Evolutionary conservation across 2,113 vertebrate species (phyloP).

Genomic region (Electrona antarctica): DNA sequence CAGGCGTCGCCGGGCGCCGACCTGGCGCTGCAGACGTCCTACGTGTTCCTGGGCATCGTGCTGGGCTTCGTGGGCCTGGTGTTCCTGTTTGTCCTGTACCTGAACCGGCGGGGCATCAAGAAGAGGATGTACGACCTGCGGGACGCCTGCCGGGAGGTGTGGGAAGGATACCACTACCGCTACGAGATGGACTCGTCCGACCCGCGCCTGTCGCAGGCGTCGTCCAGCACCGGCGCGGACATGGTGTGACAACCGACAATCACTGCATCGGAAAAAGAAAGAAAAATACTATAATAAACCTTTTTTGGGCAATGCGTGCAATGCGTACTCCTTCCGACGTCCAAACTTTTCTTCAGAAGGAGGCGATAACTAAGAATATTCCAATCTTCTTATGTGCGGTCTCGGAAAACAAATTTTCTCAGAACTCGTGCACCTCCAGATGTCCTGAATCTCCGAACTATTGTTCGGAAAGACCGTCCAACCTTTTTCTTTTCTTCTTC

Average conservation of each 20-base stretch:
- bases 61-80: constrained; percentile 80
- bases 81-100: constrained; percentile 84
- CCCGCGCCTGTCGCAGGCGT: constrained; percentile 75
- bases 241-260: constrained; percentile 60
- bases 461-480: too few species aligned
- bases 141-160: constrained; percentile 80
- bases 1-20: constrained; percentile 57
- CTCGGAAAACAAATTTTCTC: too few species aligned
- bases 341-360: too few species aligned
- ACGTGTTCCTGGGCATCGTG: constrained; percentile 79
- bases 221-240: constrained; percentile 55
- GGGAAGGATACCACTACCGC: constrained; percentile 82
- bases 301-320: too few species aligned
- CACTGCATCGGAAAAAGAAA: too few species aligned
- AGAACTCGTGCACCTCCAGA: too few species aligned
- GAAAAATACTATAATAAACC: too few species aligned
- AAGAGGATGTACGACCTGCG: constrained; percentile 77
- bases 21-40: constrained; percentile 80
- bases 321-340: too few species aligned
- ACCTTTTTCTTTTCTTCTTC: too few species aligned
- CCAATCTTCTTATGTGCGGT: too few species aligned
- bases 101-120: constrained; percentile 84
- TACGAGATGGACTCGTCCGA: constrained; percentile 78
- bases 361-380: too few species aligned
- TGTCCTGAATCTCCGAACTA: too few species aligned